phyloP scores from a whole-genome alignment of 1,140 invertebrate genomes.

The Caenorhabditis remanei region DNA sequence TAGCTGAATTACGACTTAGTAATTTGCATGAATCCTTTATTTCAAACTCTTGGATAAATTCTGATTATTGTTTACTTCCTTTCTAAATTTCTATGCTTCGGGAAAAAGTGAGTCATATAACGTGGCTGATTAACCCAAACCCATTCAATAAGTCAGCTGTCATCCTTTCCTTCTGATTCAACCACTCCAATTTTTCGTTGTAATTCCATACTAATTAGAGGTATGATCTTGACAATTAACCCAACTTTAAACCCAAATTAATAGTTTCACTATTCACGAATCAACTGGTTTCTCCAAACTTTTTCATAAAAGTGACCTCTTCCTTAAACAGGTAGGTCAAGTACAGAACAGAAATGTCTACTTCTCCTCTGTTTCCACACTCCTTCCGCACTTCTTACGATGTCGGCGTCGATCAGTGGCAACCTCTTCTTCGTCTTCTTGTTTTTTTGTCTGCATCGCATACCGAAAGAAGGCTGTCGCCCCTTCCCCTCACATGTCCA shows the following conservation, averaged over 20 bases:
- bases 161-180: background rate
- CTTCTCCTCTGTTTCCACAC: background rate
- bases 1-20: too few species aligned
- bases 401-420: constrained; percentile 28
- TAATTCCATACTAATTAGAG: background rate
- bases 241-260: background rate
- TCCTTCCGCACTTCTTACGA: background rate
- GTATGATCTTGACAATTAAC: background rate
- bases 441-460: constrained; percentile 28
- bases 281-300: background rate
- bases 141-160: background rate
- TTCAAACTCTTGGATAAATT: too few species aligned
- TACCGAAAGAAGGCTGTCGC: constrained; percentile 17
- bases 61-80: too few species aligned
- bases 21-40: too few species aligned
- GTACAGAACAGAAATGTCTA: constrained; percentile 26
- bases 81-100: too few species aligned
- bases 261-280: constrained; percentile 12
- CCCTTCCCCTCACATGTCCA: constrained; percentile 14
- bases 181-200: background rate
- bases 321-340: constrained; percentile 10
- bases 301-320: constrained; percentile 2
- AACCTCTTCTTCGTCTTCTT: constrained; percentile 7
- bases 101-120: too few species aligned
- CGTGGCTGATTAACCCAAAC: too few species aligned